phyloP scores from a whole-genome alignment of 1,140 invertebrate genomes.

The Drosophila ficusphila region DNA sequence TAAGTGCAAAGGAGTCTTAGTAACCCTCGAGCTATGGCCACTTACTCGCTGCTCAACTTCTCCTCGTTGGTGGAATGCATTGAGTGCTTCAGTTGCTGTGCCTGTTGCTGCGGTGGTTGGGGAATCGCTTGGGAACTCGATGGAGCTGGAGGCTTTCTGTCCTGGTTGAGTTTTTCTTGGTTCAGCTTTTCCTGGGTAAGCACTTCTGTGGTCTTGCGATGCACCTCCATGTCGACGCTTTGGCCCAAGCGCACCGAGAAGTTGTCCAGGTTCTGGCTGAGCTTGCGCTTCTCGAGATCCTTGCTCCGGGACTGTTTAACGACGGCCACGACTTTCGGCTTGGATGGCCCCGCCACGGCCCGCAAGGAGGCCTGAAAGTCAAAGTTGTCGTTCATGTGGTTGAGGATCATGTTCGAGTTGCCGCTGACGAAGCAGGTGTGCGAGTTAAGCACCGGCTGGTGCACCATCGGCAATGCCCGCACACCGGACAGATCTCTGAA shows the following conservation, averaged over 20 bases:
- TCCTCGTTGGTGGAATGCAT: conserved; percentile 81
- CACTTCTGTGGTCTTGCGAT: conserved; percentile 57
- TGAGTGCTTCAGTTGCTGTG: conserved; percentile 75
- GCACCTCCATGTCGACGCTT: conserved; percentile 75
- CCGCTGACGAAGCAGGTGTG: conserved; percentile 80
- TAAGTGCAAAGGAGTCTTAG: no score
- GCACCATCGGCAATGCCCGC: background rate
- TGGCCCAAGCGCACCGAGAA: conserved; percentile 86
- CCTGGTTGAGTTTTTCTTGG: conserved; percentile 42
- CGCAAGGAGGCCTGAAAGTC: conserved; percentile 44
- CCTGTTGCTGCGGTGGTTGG: conserved; percentile 27
- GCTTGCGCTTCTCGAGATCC: conserved; percentile 82
- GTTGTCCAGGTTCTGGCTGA: conserved; percentile 84
- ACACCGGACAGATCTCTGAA: conserved; percentile 28
- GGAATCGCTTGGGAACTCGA: background rate
- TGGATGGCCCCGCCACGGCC: background rate
- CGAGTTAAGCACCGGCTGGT: conserved; percentile 65
- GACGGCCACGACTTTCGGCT: conserved; percentile 19
- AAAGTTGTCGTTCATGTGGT: conserved; percentile 86
- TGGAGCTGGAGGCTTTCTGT: background rate
- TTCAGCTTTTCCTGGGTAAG: conserved; percentile 56
- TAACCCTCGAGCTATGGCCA: background rate
- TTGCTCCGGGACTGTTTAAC: conserved; percentile 67
- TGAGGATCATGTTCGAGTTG: conserved; percentile 86
- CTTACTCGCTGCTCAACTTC: conserved; percentile 75